Evolutionary conservation across 1,140 invertebrate species (phyloP), one percentile per base, ranked within the genome.

Genomic region (Caenorhabditis inopinata): DNA sequence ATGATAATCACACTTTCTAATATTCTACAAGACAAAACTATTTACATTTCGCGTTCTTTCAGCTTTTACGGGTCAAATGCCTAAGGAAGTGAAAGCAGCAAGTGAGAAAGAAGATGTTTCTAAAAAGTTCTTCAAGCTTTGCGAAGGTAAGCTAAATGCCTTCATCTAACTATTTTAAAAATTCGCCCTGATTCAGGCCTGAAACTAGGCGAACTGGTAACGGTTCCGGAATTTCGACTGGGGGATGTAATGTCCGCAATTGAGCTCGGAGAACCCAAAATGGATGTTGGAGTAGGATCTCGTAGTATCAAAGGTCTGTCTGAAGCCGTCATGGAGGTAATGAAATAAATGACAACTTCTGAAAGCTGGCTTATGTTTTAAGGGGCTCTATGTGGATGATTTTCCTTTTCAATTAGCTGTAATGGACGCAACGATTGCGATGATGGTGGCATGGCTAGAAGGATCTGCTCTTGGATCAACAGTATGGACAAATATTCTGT

Each of bases 51-150:
- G n/a, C 32, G 4, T 21, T 21, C 23, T 38, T 38, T 42, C n/a
- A 68, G 58, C 58, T 68, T 58, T 42, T 68, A 68, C 58, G 58
- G 58, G 58, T 68, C 58, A 35, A 68, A 68, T 42, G 58, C 5
- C 32, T 68, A 32, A 21, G 2, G 32, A 35, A 21, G 38, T 18
- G n/a, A 32, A 68, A 21, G 16, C 58, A 11, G 1, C n/a, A 5
- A 21, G 14, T 3, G 58, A 38, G n/a, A 38, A 18, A 18, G 32
- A 68, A 68, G 32, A 38, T 9, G 58, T 68, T 27, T 9, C 58
- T 2, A 9, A n/a, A 21, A 14, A 35, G 58, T 68, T 68, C 38
- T 68, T 68, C 18, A 9, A 68, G 32, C 32, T 68, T 16, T 68
- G 58, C 25, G 16, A 38, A 18, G 58, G 58, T 68, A 38, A 38